Evolutionary conservation across 2,113 vertebrate species (phyloP), one percentile per base, ranked within the genome.

Genomic region (Urocynchramus pylzowi): DNA sequence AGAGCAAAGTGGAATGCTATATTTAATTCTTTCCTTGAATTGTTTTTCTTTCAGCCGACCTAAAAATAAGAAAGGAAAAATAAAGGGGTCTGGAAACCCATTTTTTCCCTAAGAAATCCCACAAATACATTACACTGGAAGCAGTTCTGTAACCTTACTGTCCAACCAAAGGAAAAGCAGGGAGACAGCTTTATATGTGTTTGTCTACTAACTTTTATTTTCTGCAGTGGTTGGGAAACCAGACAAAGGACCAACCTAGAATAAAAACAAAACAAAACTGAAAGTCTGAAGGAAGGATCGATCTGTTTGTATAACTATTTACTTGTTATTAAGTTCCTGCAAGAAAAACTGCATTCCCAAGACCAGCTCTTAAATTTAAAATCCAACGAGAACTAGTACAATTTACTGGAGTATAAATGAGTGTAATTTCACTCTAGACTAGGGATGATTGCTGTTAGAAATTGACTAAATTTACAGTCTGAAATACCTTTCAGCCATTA

Each of bases 1-100:
- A 84, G 24, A 84, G 11, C 20, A 67, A 85, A 33, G 24, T 2
- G 1, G 42, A 0, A 0, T 17, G 3, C 11, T 27, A 2, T 35
- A 13, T 39, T 52, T 59, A 33, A 26, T 35, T 53, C 22, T 7
- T 76, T 75, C 54, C 22, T 80, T 59, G 30, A 31, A 54, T 68
- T 61, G 2, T 11, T 85, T 50, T 67, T 64, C 22, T 76, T 73
- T 74, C 9, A n/a, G 23, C 1, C 8, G 49, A 74, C 90, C 82
- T 31, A 56, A 88, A 80, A 73, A 52, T 6, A 74, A 19, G 1
- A 57, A 76, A 71, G 8, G 8, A 42, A 81, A 71, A 87, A 56
- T 14, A 76, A 84, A 60, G 9, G 3, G 5, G 2, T 54, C 28
- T 73, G 14, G 28, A 94, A 81, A 63, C 1, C 0, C 7, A 2